Evolutionary conservation across 2,113 vertebrate genomes (phyloP), one percentile per base, ranked within the genome.

Genomic region (Micromys minutus): DNA sequence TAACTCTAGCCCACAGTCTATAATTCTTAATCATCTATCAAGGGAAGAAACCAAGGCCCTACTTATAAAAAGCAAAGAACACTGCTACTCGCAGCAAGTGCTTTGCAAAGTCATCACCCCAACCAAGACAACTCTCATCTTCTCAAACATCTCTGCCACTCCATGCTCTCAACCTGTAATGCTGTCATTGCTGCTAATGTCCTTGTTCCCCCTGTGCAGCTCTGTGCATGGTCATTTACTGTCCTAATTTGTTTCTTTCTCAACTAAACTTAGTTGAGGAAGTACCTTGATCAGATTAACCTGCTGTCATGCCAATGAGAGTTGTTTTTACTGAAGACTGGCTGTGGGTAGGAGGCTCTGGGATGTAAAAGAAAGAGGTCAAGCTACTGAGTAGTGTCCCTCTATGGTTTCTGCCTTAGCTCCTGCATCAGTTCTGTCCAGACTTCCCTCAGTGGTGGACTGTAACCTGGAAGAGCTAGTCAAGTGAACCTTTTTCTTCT

Each of bases 1-100:
- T 80, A 4, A 24, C 10, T 55, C 50, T 21, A 24, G 34, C 8
- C 24, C 15, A 39, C 9, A 61, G 91, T 10, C 21, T 22, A 59
- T 6, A 17, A 7, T 36, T 52, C 45, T 79, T 83, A 59, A 0
- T 36, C 26, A 39, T 52, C 24, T 26, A 4, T 47, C 7, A 85
- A 1, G 7, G 45, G 42, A 79, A 90, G 52, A 86, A 63, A 87
- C 31, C 75, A 42, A 69, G 11, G 72, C 34, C 16, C 12, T 29
- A 12, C 39, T 31, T 1, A 4, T 12, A 50, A 42, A 45, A 3
- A 11, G 17, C 57, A 36, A 83, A 69, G 55, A 94, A 65, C 26
- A 57, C 34, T 0, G 2, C 52, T 79, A 26, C 8, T 34, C 15
- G 65, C 1, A n/a, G 39, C 4, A 63, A 57, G 17, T 0, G 1